Evolutionary conservation across 1,140 invertebrate genomes (phyloP).

Genomic region (Gryon sp.): DNA sequence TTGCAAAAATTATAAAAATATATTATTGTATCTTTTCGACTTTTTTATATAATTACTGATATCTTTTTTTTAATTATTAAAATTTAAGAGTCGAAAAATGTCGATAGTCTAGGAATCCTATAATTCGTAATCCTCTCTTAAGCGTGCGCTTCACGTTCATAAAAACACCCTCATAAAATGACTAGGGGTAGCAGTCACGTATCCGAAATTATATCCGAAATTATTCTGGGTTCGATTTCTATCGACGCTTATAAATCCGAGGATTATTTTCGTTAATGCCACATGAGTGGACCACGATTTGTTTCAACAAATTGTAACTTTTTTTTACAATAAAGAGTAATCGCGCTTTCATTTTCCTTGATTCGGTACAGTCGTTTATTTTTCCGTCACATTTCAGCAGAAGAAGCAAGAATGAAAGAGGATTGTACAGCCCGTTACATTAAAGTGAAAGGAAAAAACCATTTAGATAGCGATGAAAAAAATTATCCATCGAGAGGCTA

Average conservation of each 20-base stretch:
- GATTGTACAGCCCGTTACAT: conserved; percentile 15
- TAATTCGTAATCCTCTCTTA: conserved; percentile 69
- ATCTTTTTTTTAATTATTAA: no score
- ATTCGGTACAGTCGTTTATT: conserved; percentile 26
- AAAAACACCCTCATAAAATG: conserved; percentile 31
- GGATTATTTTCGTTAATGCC: conserved; percentile 46
- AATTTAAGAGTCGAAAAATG: no score
- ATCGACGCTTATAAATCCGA: conserved; percentile 40
- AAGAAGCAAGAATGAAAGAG: conserved; percentile 16
- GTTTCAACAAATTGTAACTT: conserved; percentile 48
- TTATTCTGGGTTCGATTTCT: conserved; percentile 48
- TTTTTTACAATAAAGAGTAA: conserved; percentile 40
- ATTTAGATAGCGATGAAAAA: conserved; percentile 63
- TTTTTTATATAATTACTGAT: no score
- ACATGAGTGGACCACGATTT: conserved; percentile 22
- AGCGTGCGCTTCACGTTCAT: conserved; percentile 56
- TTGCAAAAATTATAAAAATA: no score
- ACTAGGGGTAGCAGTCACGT: conserved; percentile 39
- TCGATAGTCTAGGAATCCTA: no score
- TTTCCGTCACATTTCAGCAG: conserved; percentile 2
- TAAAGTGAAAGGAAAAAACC: conserved; percentile 50
- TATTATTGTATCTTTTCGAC: no score
- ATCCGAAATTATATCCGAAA: conserved; percentile 49
- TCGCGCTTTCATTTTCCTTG: conserved; percentile 31
- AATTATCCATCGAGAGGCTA: conserved; percentile 67